Percentiles rank a stretch among this genome's conserved stretches.
Conservation (phyloP, 2,888 invertebrate genomes). For the Archips crataeganus region DNA sequence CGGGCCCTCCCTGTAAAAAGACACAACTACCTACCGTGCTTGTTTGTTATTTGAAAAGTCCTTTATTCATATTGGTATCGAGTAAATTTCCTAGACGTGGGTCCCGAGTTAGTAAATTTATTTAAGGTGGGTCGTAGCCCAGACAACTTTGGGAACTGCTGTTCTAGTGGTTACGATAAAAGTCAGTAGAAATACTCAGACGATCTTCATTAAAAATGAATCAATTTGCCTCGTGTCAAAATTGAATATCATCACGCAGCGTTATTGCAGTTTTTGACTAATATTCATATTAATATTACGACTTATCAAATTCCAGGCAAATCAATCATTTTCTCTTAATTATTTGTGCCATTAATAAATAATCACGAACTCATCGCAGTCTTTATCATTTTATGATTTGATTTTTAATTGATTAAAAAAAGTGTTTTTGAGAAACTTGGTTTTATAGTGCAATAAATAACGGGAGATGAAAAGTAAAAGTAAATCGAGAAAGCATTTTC, state of each 20-base stretch:
- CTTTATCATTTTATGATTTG: slow-evolving; percentile 2
- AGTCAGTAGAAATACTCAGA: not conserved
- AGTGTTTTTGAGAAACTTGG: slow-evolving; percentile 6
- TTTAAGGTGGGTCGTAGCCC: too few species aligned
- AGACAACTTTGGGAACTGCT: too few species aligned
- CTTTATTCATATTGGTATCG: too few species aligned
- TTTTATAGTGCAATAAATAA: slow-evolving; percentile 28
- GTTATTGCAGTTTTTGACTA: slow-evolving; percentile 1
- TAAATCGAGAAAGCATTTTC: slow-evolving; percentile 12
- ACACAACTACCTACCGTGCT: too few species aligned
- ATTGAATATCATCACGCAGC: slow-evolving; percentile 12
- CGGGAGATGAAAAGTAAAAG: slow-evolving; percentile 26
- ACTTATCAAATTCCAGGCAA: slow-evolving; percentile 13
- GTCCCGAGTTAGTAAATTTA: too few species aligned
- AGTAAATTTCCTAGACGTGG: too few species aligned
- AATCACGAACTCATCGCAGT: slow-evolving; percentile 7
- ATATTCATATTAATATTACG: slow-evolving; percentile 13
- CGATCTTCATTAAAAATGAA: slow-evolving; percentile 11
- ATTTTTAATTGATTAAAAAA: slow-evolving; percentile 22
- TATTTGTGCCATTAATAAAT: slow-evolving; percentile 19
- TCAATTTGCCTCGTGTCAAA: slow-evolving; percentile 10
- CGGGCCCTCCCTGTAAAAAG: too few species aligned
- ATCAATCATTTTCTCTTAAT: slow-evolving; percentile 24
- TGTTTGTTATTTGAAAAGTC: too few species aligned
- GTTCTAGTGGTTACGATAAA: not conserved